These are phyloP conservation scores for Lutjanus campechanus DNA, from an alignment of 2,797 vertebrate species.

Conservation along the genomic window DNA sequence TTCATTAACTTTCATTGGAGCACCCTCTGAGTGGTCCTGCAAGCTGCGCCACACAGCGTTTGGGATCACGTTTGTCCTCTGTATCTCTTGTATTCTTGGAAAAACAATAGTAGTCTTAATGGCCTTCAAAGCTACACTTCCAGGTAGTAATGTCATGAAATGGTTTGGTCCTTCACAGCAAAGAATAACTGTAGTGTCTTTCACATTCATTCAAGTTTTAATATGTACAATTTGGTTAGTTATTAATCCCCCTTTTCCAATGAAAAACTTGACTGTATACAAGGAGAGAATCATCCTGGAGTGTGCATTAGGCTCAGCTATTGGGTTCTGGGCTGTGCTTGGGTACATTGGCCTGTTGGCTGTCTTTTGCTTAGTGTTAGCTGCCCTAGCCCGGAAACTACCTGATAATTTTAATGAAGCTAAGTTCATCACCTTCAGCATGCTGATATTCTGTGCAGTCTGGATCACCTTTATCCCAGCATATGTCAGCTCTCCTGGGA, in stretches of 20 bases:
- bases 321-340: background rate
- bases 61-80: background rate
- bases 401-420: constrained; percentile 28
- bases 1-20: too few species aligned
- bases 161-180: background rate
- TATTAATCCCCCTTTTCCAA: constrained; percentile 62
- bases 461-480: background rate
- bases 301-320: background rate
- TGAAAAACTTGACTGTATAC: background rate
- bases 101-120: background rate
- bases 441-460: constrained; percentile 63
- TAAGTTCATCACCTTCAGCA: constrained; percentile 75
- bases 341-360: background rate
- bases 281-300: background rate
- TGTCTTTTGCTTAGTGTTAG: background rate
- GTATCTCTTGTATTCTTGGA: background rate
- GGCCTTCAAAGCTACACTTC: background rate
- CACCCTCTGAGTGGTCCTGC: background rate
- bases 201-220: constrained; percentile 69
- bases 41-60: background rate
- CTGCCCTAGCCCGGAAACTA: background rate
- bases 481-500: constrained; percentile 71
- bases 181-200: constrained; percentile 32
- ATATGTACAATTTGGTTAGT: background rate
- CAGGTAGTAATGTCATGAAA: background rate